Evolutionary conservation across 1,140 invertebrate species (phyloP), one percentile per base, ranked within the genome.

Genomic region (Pseudomyrmex flavicornis): DNA sequence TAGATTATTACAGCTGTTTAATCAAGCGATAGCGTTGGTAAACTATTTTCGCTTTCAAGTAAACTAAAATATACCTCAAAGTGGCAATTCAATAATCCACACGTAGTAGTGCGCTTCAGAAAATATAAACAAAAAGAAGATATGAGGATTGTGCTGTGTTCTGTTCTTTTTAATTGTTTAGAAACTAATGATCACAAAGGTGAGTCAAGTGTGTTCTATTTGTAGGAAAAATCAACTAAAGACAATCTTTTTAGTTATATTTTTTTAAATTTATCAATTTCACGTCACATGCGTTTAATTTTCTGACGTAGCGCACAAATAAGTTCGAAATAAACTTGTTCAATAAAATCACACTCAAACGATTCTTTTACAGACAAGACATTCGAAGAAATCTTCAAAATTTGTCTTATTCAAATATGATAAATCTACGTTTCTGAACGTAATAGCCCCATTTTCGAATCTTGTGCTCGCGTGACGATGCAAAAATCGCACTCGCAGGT

Each of bases 401-500:
- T 54, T 26, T 20, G 58, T 68, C 35, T 56, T 50, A 46, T 22
- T 12, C 13, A 56, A 46, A 20, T 8, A 52, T 35, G 48, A 56
- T 13, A 46, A 58, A 69, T 56, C 46, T 48, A 59, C 22, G 17
- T 48, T 59, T 17, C 35, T 7, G 35, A 35, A 35, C 35, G 5
- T 35, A 46, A 26, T n/a, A 17, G 22, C 20, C 12, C 8, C 12
- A 59, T 70, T 70, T 35, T 35, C 2, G 50, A 70, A 61, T 80
- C 70, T 50, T 80, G 66, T 26, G 20, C 35, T 58, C 54, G 65
- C 66, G 44, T 80, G 54, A 80, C 76, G 15, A 80, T 59, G 52
- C 54, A 44, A 80, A 79, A 80, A 80, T n/a, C 9, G 22, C 35
- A 17, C 72, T 72, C 63, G 75, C 74, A 94, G 94, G 74, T 94